Evolutionary conservation across 1,140 invertebrate genomes (phyloP).

Genomic region (Drosophila tropicalis): DNA sequence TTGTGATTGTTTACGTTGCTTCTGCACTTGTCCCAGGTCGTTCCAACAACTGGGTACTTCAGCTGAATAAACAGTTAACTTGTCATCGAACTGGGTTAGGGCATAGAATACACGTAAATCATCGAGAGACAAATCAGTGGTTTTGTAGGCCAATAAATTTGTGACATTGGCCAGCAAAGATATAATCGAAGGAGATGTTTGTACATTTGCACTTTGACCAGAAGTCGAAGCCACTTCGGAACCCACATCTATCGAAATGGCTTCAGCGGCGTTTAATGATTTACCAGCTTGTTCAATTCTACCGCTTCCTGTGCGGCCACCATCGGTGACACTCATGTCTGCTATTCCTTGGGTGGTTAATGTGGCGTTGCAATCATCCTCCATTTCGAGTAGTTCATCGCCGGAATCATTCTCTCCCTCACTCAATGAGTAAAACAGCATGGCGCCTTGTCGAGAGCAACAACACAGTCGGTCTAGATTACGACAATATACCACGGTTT

Average conservation of each 20-base stretch:
- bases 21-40: slow-evolving; percentile 94
- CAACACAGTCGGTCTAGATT: slow-evolving; percentile 93
- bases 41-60: slow-evolving; percentile 96
- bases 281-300: slow-evolving; percentile 12
- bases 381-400: slow-evolving; percentile 88
- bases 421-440: slow-evolving; percentile 92
- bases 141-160: slow-evolving; percentile 85
- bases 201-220: slow-evolving; percentile 44
- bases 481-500: slow-evolving; percentile 90
- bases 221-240: slow-evolving; percentile 29
- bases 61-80: slow-evolving; percentile 88
- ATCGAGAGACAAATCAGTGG: slow-evolving; percentile 84
- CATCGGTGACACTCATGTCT: slow-evolving; percentile 69
- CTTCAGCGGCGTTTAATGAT: slow-evolving; percentile 10
- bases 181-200: slow-evolving; percentile 60
- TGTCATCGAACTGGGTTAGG: slow-evolving; percentile 86
- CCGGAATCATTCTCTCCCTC: slow-evolving; percentile 88
- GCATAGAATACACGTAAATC: slow-evolving; percentile 86
- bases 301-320: slow-evolving; percentile 24
- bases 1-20: slow-evolving; percentile 92
- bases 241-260: slow-evolving; percentile 51
- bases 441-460: slow-evolving; percentile 89
- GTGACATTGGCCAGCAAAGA: slow-evolving; percentile 50
- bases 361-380: slow-evolving; percentile 84
- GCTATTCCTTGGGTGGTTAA: slow-evolving; percentile 46